Evolutionary conservation across 2,113 vertebrate species (phyloP), one percentile per base, ranked within the genome.

Genomic region (Crotalus viridis): DNA sequence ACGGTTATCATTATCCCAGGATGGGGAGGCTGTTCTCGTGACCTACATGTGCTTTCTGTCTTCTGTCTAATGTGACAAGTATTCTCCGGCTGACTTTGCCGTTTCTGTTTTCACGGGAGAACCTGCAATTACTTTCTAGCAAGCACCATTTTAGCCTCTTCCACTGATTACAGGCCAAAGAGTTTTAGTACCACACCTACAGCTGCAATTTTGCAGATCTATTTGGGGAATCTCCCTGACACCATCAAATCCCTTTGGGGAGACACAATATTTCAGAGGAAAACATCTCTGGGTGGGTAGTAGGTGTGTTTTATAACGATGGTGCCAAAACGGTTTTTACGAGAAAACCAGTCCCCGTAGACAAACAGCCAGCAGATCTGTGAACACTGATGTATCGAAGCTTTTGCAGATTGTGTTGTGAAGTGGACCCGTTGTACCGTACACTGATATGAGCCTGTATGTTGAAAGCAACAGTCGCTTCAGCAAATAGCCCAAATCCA

Each of bases 61-160:
- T 74, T 96, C 95, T 93, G 95, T 97, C 93, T 96, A 97, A 94
- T 2, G n/a, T 94, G 95, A 97, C 94, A 97, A 98, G 96, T 93
- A 95, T 92, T 94, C 96, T 97, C 92, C n/a, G 97, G 96, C 91
- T 96, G 91, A 85, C 88, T 91, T 95, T 94, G 97, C 92, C 94
- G 92, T 95, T 97, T 92, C 94, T 94, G 97, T 97, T 98, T 97
- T 95, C 90, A 12, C 51, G 95, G 95, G 96, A 97, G 96, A 98
- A 97, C 97, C 97, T 92, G 85, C 94, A 98, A 98, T 98, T 98
- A 98, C 97, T 94, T 96, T 95, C 17, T 92, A 85, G 94, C 94
- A 96, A 95, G 94, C 91, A 0, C 93, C 95, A 97, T 95, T 98
- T 97, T 91, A 96, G 61, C 33, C 95, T 96, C 92, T 96, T 97